Base-by-base conservation (phyloP, 2,797 vertebrate species). In the Rhyacichthys aspro region DNA sequence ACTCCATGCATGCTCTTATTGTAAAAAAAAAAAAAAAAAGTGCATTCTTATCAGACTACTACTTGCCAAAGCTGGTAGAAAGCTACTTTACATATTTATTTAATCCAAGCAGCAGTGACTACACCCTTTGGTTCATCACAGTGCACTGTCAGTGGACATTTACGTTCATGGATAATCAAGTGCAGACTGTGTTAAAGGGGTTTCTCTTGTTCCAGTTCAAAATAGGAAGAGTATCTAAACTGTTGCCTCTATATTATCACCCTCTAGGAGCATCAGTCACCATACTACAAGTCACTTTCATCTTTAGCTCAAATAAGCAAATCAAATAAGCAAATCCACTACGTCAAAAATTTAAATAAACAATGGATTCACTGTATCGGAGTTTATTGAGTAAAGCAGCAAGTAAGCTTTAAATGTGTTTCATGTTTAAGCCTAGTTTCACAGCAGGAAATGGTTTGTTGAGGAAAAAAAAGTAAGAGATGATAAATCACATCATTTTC, bases 331-430 rank as follows among this genome's bases (percentile, higher is more conserved):
- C n/a, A n/a, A n/a, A 5, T 28, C 23, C 23, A 28, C 23, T 28
- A 5, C 7, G 23, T 4, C 23, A 28, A 28, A 28, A 28, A 28
- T 28, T 28, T 28, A 5, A 28, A 28, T 28, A 5, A 5, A 28
- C 3, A 28, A 28, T 28, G 23, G 23, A 28, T 28, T 28, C 23
- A 28, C 23, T 28, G 23, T 28, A 28, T 28, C 23, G 7, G 23
- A 28, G 7, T 28, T 28, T 28, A 28, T 28, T 28, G 23, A 28
- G 23, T 28, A 28, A 79, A 70, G 72, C 76, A 83, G 82, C 73
- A 80, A 75, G 78, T 83, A 76, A 77, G 73, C 75, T 84, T 84
- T 76, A 88, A 89, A 79, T 83, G 80, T 75, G 80, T 75, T 78
- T 79, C 83, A 85, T 73, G 73, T 81, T 87, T 69, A 84, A 77